Evolutionary conservation across 2,888 invertebrate species (phyloP).

Genomic region (Caenorhabditis panamensis): DNA sequence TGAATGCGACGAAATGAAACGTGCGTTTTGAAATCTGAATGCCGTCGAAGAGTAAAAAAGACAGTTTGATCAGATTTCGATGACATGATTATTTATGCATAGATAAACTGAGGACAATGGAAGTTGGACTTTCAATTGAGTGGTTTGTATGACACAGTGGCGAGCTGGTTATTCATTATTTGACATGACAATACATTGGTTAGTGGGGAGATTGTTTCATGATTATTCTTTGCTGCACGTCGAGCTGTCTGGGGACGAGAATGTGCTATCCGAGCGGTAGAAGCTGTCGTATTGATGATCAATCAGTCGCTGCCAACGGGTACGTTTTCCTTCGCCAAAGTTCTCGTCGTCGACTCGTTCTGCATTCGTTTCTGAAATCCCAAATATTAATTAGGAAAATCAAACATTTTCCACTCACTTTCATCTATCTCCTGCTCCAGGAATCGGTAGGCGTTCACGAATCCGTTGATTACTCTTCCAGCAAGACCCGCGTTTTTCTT

Average conservation of each 20-base stretch:
- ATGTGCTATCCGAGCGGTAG: background rate
- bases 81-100: no score
- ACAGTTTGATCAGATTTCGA: no score
- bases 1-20: no score
- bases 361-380: constrained; percentile 40
- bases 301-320: no score
- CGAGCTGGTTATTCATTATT: constrained; percentile 20
- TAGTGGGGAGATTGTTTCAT: background rate
- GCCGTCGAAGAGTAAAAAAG: no score
- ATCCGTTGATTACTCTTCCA: constrained; percentile 46
- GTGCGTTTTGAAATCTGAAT: no score
- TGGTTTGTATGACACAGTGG: no score
- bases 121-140: background rate
- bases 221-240: background rate
- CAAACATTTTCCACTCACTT: no score
- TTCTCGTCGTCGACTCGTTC: constrained; percentile 43
- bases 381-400: no score
- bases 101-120: background rate
- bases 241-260: background rate
- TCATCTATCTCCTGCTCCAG: constrained; percentile 44
- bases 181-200: constrained; percentile 28
- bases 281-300: no score
- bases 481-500: constrained; percentile 8
- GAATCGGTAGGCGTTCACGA: constrained; percentile 31
- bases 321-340: constrained; percentile 37